These are phyloP conservation scores for Tinea semifulvella DNA, from an alignment of 2,888 invertebrate genomes.

Conservation along the genomic window DNA sequence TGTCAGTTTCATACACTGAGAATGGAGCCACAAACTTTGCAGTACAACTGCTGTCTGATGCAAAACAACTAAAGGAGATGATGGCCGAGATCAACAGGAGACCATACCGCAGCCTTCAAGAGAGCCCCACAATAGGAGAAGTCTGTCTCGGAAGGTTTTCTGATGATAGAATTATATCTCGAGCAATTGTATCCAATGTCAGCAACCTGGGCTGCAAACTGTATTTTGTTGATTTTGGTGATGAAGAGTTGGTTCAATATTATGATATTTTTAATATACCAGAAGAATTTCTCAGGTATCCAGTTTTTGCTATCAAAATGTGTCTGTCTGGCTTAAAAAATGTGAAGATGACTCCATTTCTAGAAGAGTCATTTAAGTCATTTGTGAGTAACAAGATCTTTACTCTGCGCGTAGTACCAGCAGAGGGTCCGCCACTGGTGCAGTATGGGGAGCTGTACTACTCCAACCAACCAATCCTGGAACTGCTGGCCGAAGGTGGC, in stretches of 20 bases:
- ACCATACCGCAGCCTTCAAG: slow-evolving; percentile 67
- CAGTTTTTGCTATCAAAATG: slow-evolving; percentile 80
- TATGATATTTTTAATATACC: slow-evolving; percentile 80
- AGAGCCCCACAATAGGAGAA: slow-evolving; percentile 77
- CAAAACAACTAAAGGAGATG: slow-evolving; percentile 69
- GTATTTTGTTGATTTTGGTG: slow-evolving; percentile 84
- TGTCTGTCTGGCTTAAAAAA: slow-evolving; percentile 76
- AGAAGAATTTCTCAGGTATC: slow-evolving; percentile 73
- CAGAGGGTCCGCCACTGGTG: slow-evolving; percentile 75
- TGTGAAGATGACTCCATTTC: slow-evolving; percentile 60
- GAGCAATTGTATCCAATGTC: slow-evolving; percentile 80
- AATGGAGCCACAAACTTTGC: slow-evolving; percentile 84
- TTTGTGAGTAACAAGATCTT: slow-evolving; percentile 71
- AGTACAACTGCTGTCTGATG: slow-evolving; percentile 72
- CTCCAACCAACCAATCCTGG: slow-evolving; percentile 66
- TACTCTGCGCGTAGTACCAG: slow-evolving; percentile 71
- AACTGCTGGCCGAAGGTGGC: slow-evolving; percentile 39
- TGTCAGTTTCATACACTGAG: slow-evolving; percentile 79
- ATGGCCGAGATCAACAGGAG: slow-evolving; percentile 77
- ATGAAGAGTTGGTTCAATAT: slow-evolving; percentile 75
- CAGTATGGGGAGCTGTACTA: slow-evolving; percentile 79
- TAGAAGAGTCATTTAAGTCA: slow-evolving; percentile 77
- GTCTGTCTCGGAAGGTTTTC: slow-evolving; percentile 80
- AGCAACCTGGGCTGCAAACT: slow-evolving; percentile 77
- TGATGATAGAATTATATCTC: slow-evolving; percentile 73